Evolutionary conservation across 2,888 invertebrate species (phyloP).

Genomic region (Criorhina ranunculi): DNA sequence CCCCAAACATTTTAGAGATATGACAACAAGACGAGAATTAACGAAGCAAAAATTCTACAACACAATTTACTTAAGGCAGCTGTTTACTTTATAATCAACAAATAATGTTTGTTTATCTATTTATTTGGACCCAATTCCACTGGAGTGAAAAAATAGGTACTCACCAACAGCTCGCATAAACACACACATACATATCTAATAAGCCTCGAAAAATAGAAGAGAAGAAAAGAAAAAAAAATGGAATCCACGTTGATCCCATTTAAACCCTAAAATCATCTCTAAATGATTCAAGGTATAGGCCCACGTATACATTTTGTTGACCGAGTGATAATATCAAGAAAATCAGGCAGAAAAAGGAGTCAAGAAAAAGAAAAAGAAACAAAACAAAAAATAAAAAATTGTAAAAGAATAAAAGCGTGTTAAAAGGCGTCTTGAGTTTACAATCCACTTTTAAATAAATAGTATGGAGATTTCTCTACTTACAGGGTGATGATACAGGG

Average conservation of each 20-base stretch:
- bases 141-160: constrained; percentile 38
- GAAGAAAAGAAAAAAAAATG: constrained; percentile 6
- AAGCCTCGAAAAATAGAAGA: no score
- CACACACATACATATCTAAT: background rate
- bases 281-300: constrained; percentile 35
- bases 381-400: no score
- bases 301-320: background rate
- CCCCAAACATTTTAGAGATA: background rate
- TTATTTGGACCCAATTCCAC: constrained; percentile 33
- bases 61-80: constrained; percentile 21
- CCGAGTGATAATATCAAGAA: background rate
- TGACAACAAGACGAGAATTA: background rate
- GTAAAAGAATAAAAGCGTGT: no score
- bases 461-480: background rate
- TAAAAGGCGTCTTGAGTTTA: constrained; percentile 7
- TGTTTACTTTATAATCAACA: constrained; percentile 56
- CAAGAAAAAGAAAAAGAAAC: background rate
- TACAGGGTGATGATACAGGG: background rate
- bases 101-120: constrained; percentile 49
- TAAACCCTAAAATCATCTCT: constrained; percentile 41
- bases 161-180: constrained; percentile 7
- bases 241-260: constrained; percentile 41
- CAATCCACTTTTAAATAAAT: constrained; percentile 18
- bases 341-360: background rate
- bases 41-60: background rate